Base-by-base conservation (phyloP, 2,888 invertebrate genomes). In the Epistrophe eligans region DNA sequence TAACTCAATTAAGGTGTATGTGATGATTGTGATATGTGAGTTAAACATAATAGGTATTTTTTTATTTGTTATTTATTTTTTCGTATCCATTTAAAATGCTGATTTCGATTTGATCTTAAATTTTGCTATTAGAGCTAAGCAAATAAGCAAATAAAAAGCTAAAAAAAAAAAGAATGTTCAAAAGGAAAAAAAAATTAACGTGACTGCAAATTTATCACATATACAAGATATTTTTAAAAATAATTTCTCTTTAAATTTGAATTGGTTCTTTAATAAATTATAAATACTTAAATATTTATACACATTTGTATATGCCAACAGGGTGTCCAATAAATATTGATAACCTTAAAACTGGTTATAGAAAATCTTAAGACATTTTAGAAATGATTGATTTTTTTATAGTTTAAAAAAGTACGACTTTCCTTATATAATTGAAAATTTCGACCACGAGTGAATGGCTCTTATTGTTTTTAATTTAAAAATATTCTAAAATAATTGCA, bases 41-140 rank as follows among this genome's bases (percentile, higher is more conserved):
- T n/a, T n/a, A n/a, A n/a, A n/a, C 15, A 64, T 81, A 58, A 48
- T 60, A 45, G 17, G 8, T 48, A 24, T 60, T 72, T 58, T 15
- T 58, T 38, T 50, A 62, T 45, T 19, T 50, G 8, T 24, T 48
- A 32, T 64, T 48, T 17, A n/a, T 40, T 6, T 24, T 24, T 19
- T 24, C 0, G 8, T 55, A 58, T 55, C 35, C 57, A 72, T 50
- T 8, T 9, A 76, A 32, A 45, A 50, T 19, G 35, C 15, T 52
- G 24, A 28, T 67, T 55, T 55, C n/a, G 79, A 79, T 67, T 77
- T 45, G 58, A 83, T 83, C 77, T 79, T 32, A 66, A 67, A 77
- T 83, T 24, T 79, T 73, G 66, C 45, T 66, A 40, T 35, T 38
- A 66, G 77, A 76, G 45, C 11, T 66, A 35, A 52, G 35, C 13